Conservation (phyloP, 2,888 invertebrate species). For the Diabrotica balteata region DNA sequence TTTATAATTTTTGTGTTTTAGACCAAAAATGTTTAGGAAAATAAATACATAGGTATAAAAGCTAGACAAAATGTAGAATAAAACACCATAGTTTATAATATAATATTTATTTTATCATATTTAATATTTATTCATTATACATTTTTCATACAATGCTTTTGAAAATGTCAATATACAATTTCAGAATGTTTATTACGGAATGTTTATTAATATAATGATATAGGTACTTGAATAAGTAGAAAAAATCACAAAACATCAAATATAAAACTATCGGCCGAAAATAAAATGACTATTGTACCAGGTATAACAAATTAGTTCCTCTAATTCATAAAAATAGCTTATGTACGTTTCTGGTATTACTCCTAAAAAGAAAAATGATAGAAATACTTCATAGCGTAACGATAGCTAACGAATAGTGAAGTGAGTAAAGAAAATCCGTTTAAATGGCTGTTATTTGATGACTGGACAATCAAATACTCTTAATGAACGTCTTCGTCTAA, state of each 20-base stretch:
- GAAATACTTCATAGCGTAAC: background rate
- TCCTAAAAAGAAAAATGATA: background rate
- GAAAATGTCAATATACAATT: conserved; percentile 41
- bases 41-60: no score
- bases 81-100: conserved; percentile 24
- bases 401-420: no score
- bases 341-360: background rate
- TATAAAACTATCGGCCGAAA: background rate
- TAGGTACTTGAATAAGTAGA: conserved; percentile 10
- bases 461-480: no score
- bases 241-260: conserved; percentile 12
- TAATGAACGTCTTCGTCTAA: no score
- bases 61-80: background rate
- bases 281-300: background rate
- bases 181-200: conserved; percentile 31
- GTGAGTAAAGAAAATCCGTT: no score
- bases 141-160: conserved; percentile 51
- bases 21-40: no score
- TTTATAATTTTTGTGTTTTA: no score
- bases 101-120: conserved; percentile 42
- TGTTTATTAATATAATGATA: conserved; percentile 16
- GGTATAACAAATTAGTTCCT: background rate
- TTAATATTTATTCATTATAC: conserved; percentile 46
- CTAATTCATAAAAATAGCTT: no score
- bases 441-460: no score